phyloP scores from a whole-genome alignment of 2,113 vertebrate genomes.

The Falco punctatus region DNA sequence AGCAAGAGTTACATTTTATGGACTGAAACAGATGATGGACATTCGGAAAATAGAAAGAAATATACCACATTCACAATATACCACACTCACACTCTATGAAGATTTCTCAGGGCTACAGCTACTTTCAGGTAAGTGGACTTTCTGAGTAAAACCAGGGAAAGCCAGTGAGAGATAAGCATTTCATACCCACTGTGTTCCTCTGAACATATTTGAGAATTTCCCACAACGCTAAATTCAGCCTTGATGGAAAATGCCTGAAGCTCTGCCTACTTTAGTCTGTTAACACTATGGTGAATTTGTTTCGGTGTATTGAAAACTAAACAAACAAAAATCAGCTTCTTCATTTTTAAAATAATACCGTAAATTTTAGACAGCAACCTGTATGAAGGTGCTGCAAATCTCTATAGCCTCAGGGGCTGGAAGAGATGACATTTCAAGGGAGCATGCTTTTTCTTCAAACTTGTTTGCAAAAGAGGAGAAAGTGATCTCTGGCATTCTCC shows the following conservation, averaged over 20 bases:
- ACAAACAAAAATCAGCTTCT: neutral
- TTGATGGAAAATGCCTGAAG: slow-evolving; percentile 7
- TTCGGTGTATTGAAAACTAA: neutral
- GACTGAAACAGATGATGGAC: rapidly evolving
- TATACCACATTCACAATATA: neutral
- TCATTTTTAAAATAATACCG: neutral
- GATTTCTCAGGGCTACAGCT: neutral
- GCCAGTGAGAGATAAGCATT: neutral
- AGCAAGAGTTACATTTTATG: neutral
- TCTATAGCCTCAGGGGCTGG: neutral
- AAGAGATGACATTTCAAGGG: neutral
- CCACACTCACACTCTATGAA: neutral
- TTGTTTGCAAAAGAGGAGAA: neutral
- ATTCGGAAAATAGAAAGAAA: neutral
- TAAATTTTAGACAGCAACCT: neutral
- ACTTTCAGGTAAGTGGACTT: neutral
- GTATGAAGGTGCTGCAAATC: neutral
- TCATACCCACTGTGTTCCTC: neutral
- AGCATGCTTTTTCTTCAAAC: neutral
- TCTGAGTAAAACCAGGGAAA: neutral
- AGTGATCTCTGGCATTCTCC: neutral
- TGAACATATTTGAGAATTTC: neutral
- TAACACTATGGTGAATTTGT: neutral
- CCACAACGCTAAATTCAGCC: neutral
- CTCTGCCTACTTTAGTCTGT: neutral